Evolutionary conservation across 1,140 invertebrate genomes (phyloP).

Genomic region (Drosophila hydei): DNA sequence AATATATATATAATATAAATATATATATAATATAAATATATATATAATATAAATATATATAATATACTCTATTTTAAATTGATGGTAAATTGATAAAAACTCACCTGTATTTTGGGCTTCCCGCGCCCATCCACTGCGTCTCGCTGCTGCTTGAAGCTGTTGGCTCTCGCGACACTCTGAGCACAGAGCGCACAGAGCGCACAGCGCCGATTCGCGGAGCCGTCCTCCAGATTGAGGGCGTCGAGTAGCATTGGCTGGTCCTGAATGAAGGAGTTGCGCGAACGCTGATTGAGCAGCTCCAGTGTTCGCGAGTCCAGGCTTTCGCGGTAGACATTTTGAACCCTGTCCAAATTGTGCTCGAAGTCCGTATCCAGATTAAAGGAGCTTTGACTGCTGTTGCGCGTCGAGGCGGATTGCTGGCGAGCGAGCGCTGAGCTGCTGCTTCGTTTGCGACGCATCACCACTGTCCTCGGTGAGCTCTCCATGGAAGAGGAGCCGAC

Average conservation of each 20-base stretch:
- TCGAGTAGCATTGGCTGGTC: constrained; percentile 66
- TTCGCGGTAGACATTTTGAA: constrained; percentile 77
- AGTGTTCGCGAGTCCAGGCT: constrained; percentile 80
- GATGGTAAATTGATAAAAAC: not conserved
- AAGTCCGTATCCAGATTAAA: constrained; percentile 70
- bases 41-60: too few relatives aligned
- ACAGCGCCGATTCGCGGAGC: constrained; percentile 42
- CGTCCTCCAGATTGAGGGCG: constrained; percentile 71
- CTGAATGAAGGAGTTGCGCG: constrained; percentile 73
- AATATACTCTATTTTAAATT: too few relatives aligned
- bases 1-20: too few relatives aligned
- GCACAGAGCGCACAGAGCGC: constrained; percentile 45
- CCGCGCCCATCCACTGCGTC: constrained; percentile 65
- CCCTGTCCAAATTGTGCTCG: constrained; percentile 74
- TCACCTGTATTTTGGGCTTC: constrained; percentile 65
- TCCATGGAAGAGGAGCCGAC: constrained; percentile 38
- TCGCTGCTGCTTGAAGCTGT: constrained; percentile 57
- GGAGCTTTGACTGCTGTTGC: constrained; percentile 54
- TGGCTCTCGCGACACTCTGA: constrained; percentile 30
- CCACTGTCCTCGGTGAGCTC: constrained; percentile 45
- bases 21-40: too few relatives aligned
- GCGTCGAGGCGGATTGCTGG: constrained; percentile 39
- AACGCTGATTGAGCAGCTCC: constrained; percentile 66
- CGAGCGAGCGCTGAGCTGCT: constrained; percentile 42
- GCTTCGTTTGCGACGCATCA: constrained; percentile 59